Evolutionary conservation across 35 echinoderm and acorn worm species (phyloP), one percentile per base, ranked within the genome.

Genomic region (Eucidaris tribuloides): DNA sequence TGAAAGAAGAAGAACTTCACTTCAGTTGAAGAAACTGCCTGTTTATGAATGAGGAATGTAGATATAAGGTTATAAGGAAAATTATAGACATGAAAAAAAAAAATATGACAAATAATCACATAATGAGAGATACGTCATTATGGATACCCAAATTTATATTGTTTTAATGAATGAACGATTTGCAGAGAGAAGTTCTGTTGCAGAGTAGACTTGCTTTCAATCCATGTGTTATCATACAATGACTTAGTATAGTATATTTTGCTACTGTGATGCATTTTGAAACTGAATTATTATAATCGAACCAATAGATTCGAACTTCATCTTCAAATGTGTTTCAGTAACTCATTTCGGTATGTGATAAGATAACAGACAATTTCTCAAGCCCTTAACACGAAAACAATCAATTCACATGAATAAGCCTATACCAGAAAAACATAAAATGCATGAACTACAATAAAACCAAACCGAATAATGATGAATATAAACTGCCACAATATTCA

Each of bases 1-100:
- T 93, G 91, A 74, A 93, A 93, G 17, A 76, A 20, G 17, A 93
- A 88, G 65, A 63, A 93, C 3, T 81, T 60, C 23, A 89, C 58
- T 62, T 62, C 32, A 6, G 4, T 6, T 62, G n/a, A 3, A 4
- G 6, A n/a, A 25, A 20, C 58, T 30, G 32, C 22, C 22, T 62
- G 32, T 62, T 25, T 62, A 25, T 62, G 58, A 62, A 4, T 62
- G 22, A 25, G n/a, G 58, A 62, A 62, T 7, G 22, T 62, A 30
- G 19, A 62, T 25, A 62, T 25, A 25, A 20, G 22, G n/a, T 6
- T 62, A 20, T 30, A 20, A 62, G n/a, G 32, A 6, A n/a, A 30
- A 20, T n/a, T 7, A 62, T 62, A 62, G 49, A 54, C 49, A 54
- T 9, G 49, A 54, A 54, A 54, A 54, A 9, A 54, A 54, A 54